Evolutionary conservation across 2,888 invertebrate genomes (phyloP).

Genomic region (Lacanobia wlatinum): DNA sequence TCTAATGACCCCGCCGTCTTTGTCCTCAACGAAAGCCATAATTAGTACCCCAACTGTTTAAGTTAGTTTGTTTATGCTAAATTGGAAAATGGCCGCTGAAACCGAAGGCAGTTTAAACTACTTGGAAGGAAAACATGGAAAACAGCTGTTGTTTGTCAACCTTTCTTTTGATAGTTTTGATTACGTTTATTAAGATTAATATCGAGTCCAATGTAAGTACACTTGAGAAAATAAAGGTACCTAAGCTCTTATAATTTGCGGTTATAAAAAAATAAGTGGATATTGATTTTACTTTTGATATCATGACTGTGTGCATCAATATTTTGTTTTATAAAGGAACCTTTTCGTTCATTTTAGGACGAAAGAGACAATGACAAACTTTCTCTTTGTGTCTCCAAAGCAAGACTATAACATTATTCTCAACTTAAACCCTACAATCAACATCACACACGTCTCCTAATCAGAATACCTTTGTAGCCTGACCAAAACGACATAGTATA

Average conservation of each 20-base stretch:
- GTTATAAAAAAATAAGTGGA: no score
- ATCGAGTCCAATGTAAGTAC: not conserved
- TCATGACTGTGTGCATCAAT: no score
- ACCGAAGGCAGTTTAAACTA: constrained; percentile 42
- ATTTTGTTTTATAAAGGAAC: no score
- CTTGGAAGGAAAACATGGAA: constrained; percentile 30
- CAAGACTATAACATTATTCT: not conserved
- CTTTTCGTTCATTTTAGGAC: not conserved
- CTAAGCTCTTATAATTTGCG: not conserved
- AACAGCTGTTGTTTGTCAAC: constrained; percentile 47
- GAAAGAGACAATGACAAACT: not conserved
- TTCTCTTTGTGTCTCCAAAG: not conserved
- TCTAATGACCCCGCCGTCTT: constrained; percentile 20
- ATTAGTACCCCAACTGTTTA: constrained; percentile 51
- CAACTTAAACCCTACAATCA: not conserved
- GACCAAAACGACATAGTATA: constrained; percentile 27
- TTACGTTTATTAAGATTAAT: not conserved
- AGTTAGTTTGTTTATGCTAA: constrained; percentile 52
- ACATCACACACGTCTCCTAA: constrained; percentile 8
- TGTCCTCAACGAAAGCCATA: constrained; percentile 34
- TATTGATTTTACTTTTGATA: no score
- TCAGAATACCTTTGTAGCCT: constrained; percentile 43
- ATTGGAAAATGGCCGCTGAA: constrained; percentile 27
- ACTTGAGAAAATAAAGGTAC: not conserved
- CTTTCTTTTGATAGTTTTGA: not conserved